Evolutionary conservation across 2,797 vertebrate genomes (phyloP).

Genomic region (Mastacembelus armatus): DNA sequence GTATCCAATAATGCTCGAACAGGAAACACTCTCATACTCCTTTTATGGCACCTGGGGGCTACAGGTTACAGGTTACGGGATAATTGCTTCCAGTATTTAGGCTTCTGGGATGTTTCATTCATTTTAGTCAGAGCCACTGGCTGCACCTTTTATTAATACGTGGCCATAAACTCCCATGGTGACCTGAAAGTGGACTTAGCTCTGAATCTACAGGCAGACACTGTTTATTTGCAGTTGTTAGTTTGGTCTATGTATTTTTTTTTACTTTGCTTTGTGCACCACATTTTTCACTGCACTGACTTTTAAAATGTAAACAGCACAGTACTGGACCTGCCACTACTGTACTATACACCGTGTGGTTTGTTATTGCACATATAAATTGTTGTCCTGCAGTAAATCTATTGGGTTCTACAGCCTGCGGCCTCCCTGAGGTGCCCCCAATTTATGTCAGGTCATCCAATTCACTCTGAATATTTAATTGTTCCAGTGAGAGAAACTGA

Average conservation of each 20-base stretch:
- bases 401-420: constrained; percentile 23
- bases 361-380: constrained; percentile 42
- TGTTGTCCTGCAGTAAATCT: constrained; percentile 14
- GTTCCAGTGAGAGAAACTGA: constrained; percentile 27
- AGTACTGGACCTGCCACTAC: background rate
- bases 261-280: background rate
- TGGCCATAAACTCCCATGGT: constrained; percentile 33
- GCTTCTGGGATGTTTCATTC: background rate
- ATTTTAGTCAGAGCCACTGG: constrained; percentile 23
- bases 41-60: constrained; percentile 9
- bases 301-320: background rate
- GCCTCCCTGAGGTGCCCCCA: constrained; percentile 28
- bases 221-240: constrained; percentile 23
- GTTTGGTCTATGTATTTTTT: background rate
- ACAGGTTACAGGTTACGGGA: constrained; percentile 33
- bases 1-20: too few species aligned
- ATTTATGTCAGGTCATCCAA: constrained; percentile 36
- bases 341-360: background rate
- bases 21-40: background rate
- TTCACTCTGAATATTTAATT: constrained; percentile 45
- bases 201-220: constrained; percentile 41
- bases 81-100: constrained; percentile 2
- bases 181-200: constrained; percentile 53
- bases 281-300: background rate
- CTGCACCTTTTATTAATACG: constrained; percentile 38